phyloP scores from a whole-genome alignment of 2,113 vertebrate genomes.

The Tichodroma muraria region DNA sequence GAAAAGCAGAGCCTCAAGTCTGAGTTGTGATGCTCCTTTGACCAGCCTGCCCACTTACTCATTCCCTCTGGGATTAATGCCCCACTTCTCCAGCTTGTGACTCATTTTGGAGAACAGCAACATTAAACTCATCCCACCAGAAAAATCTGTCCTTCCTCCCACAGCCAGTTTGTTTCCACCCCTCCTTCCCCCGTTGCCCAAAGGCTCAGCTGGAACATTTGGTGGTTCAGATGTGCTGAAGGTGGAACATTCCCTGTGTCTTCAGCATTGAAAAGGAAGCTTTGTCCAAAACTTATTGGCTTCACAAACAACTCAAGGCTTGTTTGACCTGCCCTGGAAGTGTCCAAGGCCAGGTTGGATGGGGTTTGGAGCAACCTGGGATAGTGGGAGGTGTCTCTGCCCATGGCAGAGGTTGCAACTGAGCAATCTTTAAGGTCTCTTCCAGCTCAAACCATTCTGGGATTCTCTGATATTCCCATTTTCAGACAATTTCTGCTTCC shows the following conservation, averaged over 20 bases:
- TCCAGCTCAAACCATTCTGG: background rate
- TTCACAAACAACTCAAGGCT: background rate
- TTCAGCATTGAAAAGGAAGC: background rate
- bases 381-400: background rate
- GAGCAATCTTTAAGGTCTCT: background rate
- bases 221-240: background rate
- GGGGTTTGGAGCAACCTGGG: background rate
- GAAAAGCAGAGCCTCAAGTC: background rate
- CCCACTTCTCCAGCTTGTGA: background rate
- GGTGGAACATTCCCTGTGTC: background rate
- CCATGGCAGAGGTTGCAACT: background rate
- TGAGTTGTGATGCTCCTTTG: background rate
- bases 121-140: background rate
- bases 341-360: background rate
- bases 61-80: constrained; percentile 22
- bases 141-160: constrained; percentile 35
- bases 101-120: constrained; percentile 2
- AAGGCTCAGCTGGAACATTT: background rate
- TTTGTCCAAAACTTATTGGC: background rate
- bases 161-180: background rate
- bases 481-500: background rate
- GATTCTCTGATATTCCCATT: background rate
- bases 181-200: background rate
- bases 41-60: constrained; percentile 6
- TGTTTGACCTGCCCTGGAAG: background rate